These are phyloP conservation scores for Arion vulgaris DNA, from an alignment of 1,140 invertebrate species.

Conservation along the genomic window DNA sequence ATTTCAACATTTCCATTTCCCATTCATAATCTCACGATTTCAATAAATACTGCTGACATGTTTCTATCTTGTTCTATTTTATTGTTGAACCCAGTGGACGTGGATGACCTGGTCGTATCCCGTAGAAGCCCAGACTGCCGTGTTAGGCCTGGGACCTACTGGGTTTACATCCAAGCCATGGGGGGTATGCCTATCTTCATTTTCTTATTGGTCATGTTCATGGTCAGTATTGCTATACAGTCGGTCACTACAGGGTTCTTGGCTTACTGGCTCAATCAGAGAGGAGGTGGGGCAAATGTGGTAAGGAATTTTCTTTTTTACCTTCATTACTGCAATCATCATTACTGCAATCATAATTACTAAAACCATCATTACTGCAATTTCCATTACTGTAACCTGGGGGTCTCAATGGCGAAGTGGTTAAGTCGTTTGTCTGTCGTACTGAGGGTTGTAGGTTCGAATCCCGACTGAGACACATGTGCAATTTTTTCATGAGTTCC, in stretches of 20 bases:
- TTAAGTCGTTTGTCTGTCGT: no score
- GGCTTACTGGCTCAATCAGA: constrained; percentile 78
- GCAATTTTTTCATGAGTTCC: no score
- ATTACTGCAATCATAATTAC: no score
- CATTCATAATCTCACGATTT: no score
- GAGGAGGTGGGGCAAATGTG: constrained; percentile 64
- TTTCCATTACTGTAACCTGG: no score
- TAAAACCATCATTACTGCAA: no score
- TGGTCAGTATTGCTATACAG: constrained; percentile 77
- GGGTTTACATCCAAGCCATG: constrained; percentile 77
- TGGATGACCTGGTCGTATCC: constrained; percentile 68
- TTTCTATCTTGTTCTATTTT: background rate
- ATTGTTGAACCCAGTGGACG: constrained; percentile 42
- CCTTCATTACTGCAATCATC: background rate
- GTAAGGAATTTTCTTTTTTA: constrained; percentile 46
- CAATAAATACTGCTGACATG: no score
- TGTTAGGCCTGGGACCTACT: constrained; percentile 74
- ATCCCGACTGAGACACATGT: no score
- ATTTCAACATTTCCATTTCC: no score
- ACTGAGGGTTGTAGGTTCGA: no score
- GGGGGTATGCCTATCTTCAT: constrained; percentile 77
- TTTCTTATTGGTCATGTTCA: constrained; percentile 76
- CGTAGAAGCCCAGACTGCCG: constrained; percentile 73
- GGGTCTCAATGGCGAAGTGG: no score
- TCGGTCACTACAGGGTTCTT: constrained; percentile 82